These are phyloP conservation scores for Trichacis sp. DNA, from an alignment of 2,888 invertebrate species.

Conservation along the genomic window DNA sequence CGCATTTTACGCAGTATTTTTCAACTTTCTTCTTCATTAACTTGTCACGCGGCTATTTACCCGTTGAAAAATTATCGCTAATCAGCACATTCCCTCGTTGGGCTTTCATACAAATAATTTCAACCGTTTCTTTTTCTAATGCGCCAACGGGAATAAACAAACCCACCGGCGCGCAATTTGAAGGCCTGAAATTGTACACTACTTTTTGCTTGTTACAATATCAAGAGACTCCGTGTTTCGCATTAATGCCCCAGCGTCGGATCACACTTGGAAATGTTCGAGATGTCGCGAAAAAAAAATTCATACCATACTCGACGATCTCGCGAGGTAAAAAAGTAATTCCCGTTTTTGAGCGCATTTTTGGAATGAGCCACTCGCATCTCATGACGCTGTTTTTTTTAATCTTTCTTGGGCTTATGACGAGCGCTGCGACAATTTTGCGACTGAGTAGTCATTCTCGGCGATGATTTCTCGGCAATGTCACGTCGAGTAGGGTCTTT, in stretches of 20 bases:
- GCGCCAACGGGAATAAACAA: not conserved
- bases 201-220: slow-evolving; percentile 4
- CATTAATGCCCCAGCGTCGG: slow-evolving; percentile 21
- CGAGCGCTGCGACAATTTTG: slow-evolving; percentile 14
- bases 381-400: slow-evolving; percentile 7
- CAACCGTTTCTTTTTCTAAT: not conserved
- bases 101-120: not conserved
- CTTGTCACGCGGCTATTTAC: slow-evolving; percentile 6
- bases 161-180: no score
- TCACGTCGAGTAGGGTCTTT: slow-evolving; percentile 22
- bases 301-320: not conserved
- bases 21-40: slow-evolving; percentile 7
- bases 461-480: slow-evolving; percentile 40
- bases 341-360: slow-evolving; percentile 4
- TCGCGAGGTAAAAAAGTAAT: not conserved
- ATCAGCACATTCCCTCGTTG: slow-evolving; percentile 6
- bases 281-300: slow-evolving; percentile 16
- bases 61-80: slow-evolving; percentile 9
- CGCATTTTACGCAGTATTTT: slow-evolving; percentile 2
- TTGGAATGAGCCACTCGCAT: not conserved
- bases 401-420: slow-evolving; percentile 21
- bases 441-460: slow-evolving; percentile 19
- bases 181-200: no score
- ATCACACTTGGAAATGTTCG: slow-evolving; percentile 21
- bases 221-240: slow-evolving; percentile 12